Evolutionary conservation across 2,888 invertebrate species (phyloP).

Genomic region (Amphipoea lucens): DNA sequence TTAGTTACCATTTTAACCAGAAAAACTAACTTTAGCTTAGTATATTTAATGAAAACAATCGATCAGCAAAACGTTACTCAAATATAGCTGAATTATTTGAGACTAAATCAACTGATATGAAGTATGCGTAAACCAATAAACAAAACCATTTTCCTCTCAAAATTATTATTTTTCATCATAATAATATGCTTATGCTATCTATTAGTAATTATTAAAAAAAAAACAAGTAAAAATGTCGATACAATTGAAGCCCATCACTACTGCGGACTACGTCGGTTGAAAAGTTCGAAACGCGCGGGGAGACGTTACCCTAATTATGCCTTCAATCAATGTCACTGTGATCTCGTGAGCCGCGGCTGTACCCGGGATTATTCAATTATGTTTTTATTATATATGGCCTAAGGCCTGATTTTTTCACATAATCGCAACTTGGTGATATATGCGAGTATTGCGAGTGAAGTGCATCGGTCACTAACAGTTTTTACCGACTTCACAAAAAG

Average conservation of each 20-base stretch:
- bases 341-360: conserved; percentile 15
- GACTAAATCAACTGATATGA: neutral
- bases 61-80: neutral
- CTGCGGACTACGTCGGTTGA: conserved; percentile 15
- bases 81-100: neutral
- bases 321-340: conserved; percentile 60
- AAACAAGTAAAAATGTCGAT: conserved; percentile 29
- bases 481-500: too few relatives aligned
- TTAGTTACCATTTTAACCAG: neutral
- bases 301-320: conserved; percentile 53
- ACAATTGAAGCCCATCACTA: conserved; percentile 26
- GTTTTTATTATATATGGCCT: conserved; percentile 15
- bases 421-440: neutral
- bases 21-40: neutral
- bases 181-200: too few relatives aligned
- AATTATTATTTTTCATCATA: neutral
- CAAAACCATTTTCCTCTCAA: neutral
- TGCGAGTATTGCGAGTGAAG: too few relatives aligned
- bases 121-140: neutral
- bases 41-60: neutral
- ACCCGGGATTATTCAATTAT: conserved; percentile 47
- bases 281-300: conserved; percentile 38
- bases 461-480: too few relatives aligned
- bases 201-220: too few relatives aligned
- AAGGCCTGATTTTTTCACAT: conserved; percentile 5